Conservation (phyloP, 2,888 invertebrate genomes). For the Lottia gigantea region DNA sequence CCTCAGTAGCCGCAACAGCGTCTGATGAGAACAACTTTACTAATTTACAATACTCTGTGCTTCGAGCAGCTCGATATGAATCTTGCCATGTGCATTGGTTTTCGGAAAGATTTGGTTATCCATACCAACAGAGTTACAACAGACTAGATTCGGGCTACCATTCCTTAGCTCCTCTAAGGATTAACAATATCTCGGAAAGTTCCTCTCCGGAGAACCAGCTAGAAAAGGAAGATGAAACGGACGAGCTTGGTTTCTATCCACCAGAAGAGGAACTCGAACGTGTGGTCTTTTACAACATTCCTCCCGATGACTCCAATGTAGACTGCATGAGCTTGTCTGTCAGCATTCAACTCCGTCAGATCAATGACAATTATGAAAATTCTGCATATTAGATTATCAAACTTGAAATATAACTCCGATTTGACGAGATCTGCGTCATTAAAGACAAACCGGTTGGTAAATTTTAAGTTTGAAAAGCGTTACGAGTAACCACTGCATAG, state of each 20-base stretch:
- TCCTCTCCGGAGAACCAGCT: not conserved
- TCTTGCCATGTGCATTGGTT: not conserved
- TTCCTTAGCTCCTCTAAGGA: not conserved
- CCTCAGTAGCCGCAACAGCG: not conserved
- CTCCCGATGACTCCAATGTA: not conserved
- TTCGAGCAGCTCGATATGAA: not conserved
- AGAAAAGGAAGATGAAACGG: not conserved
- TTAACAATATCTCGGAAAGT: not conserved
- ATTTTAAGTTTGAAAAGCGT: no score
- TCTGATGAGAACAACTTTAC: not conserved
- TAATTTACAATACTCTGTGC: not conserved
- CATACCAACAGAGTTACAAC: not conserved
- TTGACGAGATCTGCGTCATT: no score
- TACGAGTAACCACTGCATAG: no score
- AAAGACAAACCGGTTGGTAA: no score
- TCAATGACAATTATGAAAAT: constrained; percentile 4
- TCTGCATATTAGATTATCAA: not conserved
- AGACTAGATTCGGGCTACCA: not conserved
- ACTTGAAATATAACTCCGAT: no score
- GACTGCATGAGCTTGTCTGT: not conserved
- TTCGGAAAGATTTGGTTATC: not conserved
- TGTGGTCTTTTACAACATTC: not conserved
- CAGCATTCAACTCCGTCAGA: not conserved
- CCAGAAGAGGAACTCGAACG: not conserved
- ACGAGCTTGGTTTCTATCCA: not conserved